Base-by-base conservation (phyloP, 2,888 invertebrate species). In the Rhamphomyia laevipes region DNA sequence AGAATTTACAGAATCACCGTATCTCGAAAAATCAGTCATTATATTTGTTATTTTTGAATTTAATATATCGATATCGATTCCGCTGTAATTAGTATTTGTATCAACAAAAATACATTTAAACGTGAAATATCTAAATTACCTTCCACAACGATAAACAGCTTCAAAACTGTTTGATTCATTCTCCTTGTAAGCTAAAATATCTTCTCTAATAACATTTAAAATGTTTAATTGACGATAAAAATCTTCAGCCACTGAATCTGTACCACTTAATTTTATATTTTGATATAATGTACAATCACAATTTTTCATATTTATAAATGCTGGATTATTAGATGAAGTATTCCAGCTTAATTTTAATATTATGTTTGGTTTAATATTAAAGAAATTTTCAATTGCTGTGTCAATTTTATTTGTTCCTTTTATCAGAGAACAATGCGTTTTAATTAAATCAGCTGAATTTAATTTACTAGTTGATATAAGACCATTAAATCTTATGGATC, bases 191-290 rank as follows among this genome's bases (percentile, higher is more conserved):
- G 55, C 57, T 13, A 68, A 48, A 46, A 70, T 70, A 46, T 65
- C 65, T 30, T 67, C 63, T n/a, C 65, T 63, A 45, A 71, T 67
- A 4, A 57, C 59, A 12, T 59, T 55, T n/a, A 70, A 46, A 3
- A 65, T 61, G 11, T 61, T 56, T 44, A 70, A 48, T 51, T 70
- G 67, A 44, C 61, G 61, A 58, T 67, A 60, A n/a, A 68, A 62
- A 41, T 66, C 61, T 49, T 63, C 56, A 2, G 66, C 63, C 16
- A 59, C 38, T 0, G 62, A 52, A 13, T 58, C 53, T 17, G 61
- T 59, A 3, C 64, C 60, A 6, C 57, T 56, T 1, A 68, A 54
- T 3, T 59, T 55, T 53, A 70, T 62, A 1, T 59, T 58, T 53
- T 70, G 69, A 35, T 53, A 58, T 1, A 70, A 54, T 3, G 58